phyloP scores from a whole-genome alignment of 2,888 invertebrate species.

The Catocala nupta region DNA sequence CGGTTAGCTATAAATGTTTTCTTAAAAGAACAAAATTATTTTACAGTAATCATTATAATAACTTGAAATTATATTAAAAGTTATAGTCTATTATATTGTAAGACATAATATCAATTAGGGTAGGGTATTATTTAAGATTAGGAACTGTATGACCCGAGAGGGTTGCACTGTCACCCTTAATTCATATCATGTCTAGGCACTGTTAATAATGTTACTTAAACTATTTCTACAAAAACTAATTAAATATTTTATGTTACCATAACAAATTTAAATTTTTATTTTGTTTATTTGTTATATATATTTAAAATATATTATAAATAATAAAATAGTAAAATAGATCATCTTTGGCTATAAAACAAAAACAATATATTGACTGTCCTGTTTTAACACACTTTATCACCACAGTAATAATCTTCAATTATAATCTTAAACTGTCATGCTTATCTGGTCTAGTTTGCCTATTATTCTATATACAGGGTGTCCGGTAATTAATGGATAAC shows the following conservation, averaged over 20 bases:
- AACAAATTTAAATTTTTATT: too few relatives aligned
- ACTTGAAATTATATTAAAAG: conserved; percentile 37
- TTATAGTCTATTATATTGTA: conserved; percentile 40
- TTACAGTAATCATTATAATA: conserved; percentile 23
- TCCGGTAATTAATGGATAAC: too few relatives aligned
- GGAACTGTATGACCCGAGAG: conserved; percentile 35
- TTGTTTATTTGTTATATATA: background rate
- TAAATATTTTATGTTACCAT: background rate
- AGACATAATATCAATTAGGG: conserved; percentile 51
- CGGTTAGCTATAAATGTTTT: background rate
- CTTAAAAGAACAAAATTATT: conserved; percentile 41
- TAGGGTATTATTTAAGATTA: conserved; percentile 34
- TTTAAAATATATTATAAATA: background rate
- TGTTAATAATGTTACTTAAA: conserved; percentile 35
- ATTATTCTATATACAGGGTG: too few relatives aligned
- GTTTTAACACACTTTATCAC: too few relatives aligned
- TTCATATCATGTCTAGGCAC: conserved; percentile 55
- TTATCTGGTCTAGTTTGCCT: too few relatives aligned
- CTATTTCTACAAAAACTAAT: conserved; percentile 21
- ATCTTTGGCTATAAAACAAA: background rate
- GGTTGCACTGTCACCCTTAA: conserved; percentile 32
- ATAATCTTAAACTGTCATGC: too few relatives aligned
- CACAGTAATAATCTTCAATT: too few relatives aligned
- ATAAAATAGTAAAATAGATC: conserved; percentile 4
- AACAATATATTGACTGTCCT: background rate